Conservation (phyloP, 2,113 vertebrate species). For the Morone chrysops region DNA sequence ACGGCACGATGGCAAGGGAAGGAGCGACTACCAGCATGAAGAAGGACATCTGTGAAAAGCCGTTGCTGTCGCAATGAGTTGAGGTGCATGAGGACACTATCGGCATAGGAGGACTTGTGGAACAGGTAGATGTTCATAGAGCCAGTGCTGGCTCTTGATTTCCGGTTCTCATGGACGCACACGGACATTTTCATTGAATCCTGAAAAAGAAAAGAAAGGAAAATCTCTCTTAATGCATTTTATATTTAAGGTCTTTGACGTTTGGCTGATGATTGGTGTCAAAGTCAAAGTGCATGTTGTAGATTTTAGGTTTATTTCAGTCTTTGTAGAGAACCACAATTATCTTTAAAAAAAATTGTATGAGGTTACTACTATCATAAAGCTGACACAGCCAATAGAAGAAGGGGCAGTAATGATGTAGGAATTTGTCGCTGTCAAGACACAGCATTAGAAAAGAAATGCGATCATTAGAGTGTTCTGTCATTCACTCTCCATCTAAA, state of each 20-base stretch:
- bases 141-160: slow-evolving; percentile 87
- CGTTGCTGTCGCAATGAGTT: slow-evolving; percentile 85
- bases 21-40: slow-evolving; percentile 85
- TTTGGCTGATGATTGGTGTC: background rate
- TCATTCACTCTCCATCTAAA: background rate
- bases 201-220: slow-evolving; percentile 64
- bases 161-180: slow-evolving; percentile 89
- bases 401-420: background rate
- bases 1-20: slow-evolving; percentile 89
- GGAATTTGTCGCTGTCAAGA: background rate
- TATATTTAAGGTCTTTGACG: background rate
- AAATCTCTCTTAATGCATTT: background rate
- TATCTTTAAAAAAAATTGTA: too few relatives aligned
- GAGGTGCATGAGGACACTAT: slow-evolving; percentile 87
- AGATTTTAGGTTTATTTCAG: background rate
- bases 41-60: slow-evolving; percentile 88
- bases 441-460: slow-evolving; percentile 4
- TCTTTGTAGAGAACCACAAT: too few relatives aligned
- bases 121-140: slow-evolving; percentile 87
- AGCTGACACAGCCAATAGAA: too few relatives aligned
- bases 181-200: slow-evolving; percentile 92
- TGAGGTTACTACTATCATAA: too few relatives aligned
- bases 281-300: background rate
- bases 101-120: slow-evolving; percentile 87
- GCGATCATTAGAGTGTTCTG: background rate